Evolutionary conservation across 2,113 vertebrate genomes (phyloP), one percentile per base, ranked within the genome.

Genomic region (Turnix velox): DNA sequence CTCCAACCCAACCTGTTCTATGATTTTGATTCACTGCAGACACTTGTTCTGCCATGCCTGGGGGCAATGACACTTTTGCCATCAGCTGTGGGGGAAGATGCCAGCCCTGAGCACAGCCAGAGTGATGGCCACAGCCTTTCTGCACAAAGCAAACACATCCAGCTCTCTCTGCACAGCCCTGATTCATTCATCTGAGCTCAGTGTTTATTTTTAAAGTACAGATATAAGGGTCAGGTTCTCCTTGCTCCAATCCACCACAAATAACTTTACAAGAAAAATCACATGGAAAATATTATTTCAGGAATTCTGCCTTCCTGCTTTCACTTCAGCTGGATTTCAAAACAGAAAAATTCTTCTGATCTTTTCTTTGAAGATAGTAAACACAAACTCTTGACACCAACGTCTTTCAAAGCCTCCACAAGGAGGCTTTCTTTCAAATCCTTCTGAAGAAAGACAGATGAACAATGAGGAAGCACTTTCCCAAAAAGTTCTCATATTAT

Each of bases 131-230:
- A 17, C 61, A 33, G 71, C 48, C 61, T 8, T 2, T 1, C n/a
- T 2, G 42, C 14, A 15, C 46, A 13, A 23, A 28, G 10, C 2
- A 62, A 74, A 40, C 68, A 30, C 31, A 76, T 35, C 69, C 3
- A 1, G 18, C 74, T 37, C 33, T n/a, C 1, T 0, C 37, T 51
- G 73, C 78, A 27, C 58, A 31, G 73, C 51, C 77, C 71, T 42
- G 49, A 76, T 24, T 42, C 67, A 8, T 3, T 39, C 9, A 68
- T 5, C 79, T 93, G 88, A 96, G 85, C 79, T 93, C 86, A 88
- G 51, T 2, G 43, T 39, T 94, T 95, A 92, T 94, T 96, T 95
- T 95, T 90, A 92, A 88, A 88, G 33, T 15, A 28, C n/a, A 25
- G 43, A 87, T 63, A 87, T 6, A 10, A 83, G 65, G 72, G 76